These are phyloP conservation scores for Elaphurus davidianus DNA, from an alignment of 2,113 vertebrate species.

Conservation along the genomic window DNA sequence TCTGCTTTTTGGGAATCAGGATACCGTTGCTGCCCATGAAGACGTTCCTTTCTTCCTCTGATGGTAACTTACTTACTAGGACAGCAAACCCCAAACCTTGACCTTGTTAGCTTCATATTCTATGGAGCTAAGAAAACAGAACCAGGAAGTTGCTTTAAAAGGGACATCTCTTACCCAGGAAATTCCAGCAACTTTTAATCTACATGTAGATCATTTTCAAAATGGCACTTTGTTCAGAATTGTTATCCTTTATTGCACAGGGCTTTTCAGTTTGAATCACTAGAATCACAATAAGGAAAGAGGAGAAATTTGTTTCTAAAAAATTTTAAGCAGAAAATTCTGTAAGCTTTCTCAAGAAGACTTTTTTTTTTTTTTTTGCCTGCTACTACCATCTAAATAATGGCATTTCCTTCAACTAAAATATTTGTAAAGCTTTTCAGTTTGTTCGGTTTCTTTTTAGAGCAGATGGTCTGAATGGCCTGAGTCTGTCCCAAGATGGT, in stretches of 20 bases:
- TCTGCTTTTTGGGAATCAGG: neutral
- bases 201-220: neutral
- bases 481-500: neutral
- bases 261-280: neutral
- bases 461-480: neutral
- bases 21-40: neutral
- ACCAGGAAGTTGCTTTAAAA: neutral
- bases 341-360: neutral
- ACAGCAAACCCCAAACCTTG: neutral
- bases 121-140: neutral
- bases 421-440: neutral
- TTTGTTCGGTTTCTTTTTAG: neutral
- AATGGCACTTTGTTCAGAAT: neutral
- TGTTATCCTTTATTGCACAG: neutral
- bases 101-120: neutral
- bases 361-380: neutral
- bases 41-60: neutral
- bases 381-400: neutral
- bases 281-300: neutral
- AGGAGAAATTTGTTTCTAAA: neutral
- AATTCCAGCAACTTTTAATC: neutral
- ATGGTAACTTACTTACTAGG: neutral
- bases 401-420: neutral
- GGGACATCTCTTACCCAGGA: neutral
- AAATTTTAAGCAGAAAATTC: neutral